Base-by-base conservation (phyloP, 2,888 invertebrate species). In the Ellobium chinense region DNA sequence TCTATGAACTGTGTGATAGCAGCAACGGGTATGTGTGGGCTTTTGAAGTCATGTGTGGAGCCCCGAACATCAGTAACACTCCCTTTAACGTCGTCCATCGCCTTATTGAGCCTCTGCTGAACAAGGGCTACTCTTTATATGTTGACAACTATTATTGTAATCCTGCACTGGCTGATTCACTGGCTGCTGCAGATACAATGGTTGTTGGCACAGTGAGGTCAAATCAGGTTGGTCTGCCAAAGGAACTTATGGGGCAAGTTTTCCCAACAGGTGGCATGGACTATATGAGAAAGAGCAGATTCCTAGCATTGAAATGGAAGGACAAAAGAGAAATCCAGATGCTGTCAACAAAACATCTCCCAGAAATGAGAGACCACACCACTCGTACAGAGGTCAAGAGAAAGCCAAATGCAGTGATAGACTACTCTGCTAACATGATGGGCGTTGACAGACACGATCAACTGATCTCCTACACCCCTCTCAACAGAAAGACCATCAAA, bases 121-220 rank as follows among this genome's bases (percentile, higher is more conserved):
- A 36, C 14, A 7, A 62, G 14, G 78, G 78, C 60, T 68, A 65
- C 68, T 21, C 18, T 18, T 37, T 82, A 2, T 82, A 56, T 74
- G 74, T 63, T 24, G 82, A 82, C 63, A 82, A 78, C 37, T 82
- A 82, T 27, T 82, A 73, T 27, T 74, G 74, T n/a, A 31, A 36
- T 31, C 82, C 82, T 12, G 31, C 24, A 2, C n/a, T 82, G 46
- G 62, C 46, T 7, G 18, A 62, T 7, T 31, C 12, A 5, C 73
- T 78, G 18, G 24, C 31, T 31, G 72, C 62, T 12, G 27, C 4
- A 9, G 62, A 81, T 24, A 81, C 73, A 29, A 46, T 18, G 27
- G 34, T 66, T 18, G 73, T 78, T 2, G 78, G 81, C 14, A 81
- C 72, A 7, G 81, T 81, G n/a, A 37, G 58, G 0, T 5, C 69